Base-by-base conservation (phyloP, 2,888 invertebrate species). In the Caenorhabditis becei region DNA sequence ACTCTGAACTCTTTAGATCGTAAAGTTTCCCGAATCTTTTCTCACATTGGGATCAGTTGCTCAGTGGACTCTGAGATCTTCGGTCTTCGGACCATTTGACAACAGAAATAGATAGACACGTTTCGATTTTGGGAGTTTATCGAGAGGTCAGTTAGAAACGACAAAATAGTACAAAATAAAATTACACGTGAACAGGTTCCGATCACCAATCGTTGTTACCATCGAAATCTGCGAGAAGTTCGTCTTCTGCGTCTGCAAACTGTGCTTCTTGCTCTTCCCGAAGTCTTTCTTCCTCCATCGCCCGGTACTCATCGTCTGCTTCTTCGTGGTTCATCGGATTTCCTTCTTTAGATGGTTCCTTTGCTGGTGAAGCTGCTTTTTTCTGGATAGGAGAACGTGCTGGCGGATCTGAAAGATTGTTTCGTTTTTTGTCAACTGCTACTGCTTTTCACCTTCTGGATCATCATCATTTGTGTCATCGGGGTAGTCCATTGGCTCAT, bases 141-240 rank as follows among this genome's bases (percentile, higher is more conserved):
- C 5, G n/a, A 41, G 61, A 51, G 53, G 51, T 70, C 53, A 49
- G 49, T 53, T 53, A 16, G n/a, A 47, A 10, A 7, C 10, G 32
- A 7, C 10, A 3, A 49, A 63, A 44, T 14, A 35, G 23, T 35
- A 26, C 41, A 61, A 67, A 61, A n/a, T 10, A 23, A 66, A 41
- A 54, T 16, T 63, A 63, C 54, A 59, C 62, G 49, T 59, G n/a
- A 35, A 63, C 7, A 32, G 7, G 16, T n/a, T n/a, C 1, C 14
- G 5, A 54, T 70, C 37, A 78, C 49, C 59, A 78, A 41, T 71
- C 78, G 44, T 72, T 54, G 51, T 72, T 72, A 16, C 61, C 37
- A 32, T 79, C 83, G 35, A 83, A 83, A 61, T 83, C 81, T 11
- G 62, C 81, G 69, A 83, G 71, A 14, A 81, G 28, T 16, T 75